Evolutionary conservation across 2,113 vertebrate genomes (phyloP).

Genomic region (Sylvia atricapilla): DNA sequence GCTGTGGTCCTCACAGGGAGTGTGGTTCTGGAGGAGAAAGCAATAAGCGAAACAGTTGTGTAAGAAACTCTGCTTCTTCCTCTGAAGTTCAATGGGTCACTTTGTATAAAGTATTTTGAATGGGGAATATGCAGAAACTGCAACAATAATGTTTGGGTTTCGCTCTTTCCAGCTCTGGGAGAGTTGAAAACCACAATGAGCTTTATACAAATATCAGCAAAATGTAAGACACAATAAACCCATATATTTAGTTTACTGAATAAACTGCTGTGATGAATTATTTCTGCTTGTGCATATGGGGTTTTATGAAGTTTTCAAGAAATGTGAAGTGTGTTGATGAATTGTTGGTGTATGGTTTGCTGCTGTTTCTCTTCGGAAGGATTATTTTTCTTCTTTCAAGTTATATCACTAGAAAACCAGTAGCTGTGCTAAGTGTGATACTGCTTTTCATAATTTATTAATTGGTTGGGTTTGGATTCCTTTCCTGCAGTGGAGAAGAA

Average conservation of each 20-base stretch:
- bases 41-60: neutral
- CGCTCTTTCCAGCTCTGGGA: neutral
- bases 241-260: neutral
- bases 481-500: slow-evolving; percentile 88
- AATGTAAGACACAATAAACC: neutral
- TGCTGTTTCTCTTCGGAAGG: neutral
- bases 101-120: neutral
- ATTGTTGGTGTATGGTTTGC: neutral
- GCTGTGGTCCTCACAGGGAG: neutral
- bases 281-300: neutral
- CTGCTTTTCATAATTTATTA: neutral
- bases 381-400: neutral
- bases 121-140: neutral
- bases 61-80: neutral
- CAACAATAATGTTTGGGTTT: neutral
- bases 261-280: neutral
- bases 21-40: neutral
- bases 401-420: neutral
- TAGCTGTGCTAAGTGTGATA: neutral
- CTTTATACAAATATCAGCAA: neutral
- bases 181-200: neutral
- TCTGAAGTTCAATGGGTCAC: neutral
- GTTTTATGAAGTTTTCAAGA: neutral
- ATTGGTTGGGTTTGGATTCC: slow-evolving; percentile 1
- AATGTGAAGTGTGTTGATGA: neutral